Evolutionary conservation across 2,113 vertebrate genomes (phyloP).

Genomic region (Apteryx mantelli): DNA sequence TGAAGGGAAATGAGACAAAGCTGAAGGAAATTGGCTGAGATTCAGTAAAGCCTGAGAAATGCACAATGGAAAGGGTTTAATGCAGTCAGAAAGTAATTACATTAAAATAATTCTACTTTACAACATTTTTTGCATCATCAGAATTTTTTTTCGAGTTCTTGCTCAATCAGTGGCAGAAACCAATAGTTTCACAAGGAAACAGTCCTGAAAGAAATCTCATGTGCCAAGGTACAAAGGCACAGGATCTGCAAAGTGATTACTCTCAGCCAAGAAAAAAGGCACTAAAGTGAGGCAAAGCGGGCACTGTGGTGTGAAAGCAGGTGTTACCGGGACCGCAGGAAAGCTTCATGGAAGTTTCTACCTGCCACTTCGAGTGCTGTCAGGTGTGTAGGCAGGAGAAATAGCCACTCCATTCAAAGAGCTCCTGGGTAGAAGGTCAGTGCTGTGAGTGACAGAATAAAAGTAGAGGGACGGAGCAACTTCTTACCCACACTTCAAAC

Average conservation of each 20-base stretch:
- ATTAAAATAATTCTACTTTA: background rate
- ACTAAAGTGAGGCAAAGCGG: background rate
- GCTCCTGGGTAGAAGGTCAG: slow-evolving; percentile 1
- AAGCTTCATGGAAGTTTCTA: background rate
- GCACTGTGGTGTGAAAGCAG: rapidly evolving
- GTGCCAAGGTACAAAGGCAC: background rate
- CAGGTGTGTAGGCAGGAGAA: slow-evolving; percentile 3
- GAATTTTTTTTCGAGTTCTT: background rate
- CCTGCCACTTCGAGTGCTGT: background rate
- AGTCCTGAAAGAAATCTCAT: background rate
- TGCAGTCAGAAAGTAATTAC: slow-evolving; percentile 38
- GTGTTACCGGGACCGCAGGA: background rate
- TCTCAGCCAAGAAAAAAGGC: background rate
- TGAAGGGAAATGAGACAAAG: slow-evolving; percentile 58
- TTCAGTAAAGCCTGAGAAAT: slow-evolving; percentile 55
- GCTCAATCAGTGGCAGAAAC: background rate
- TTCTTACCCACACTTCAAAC: slow-evolving; percentile 60
- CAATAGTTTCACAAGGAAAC: background rate
- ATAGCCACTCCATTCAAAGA: background rate
- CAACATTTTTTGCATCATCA: slow-evolving; percentile 10
- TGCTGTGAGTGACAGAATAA: background rate
- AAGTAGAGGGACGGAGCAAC: slow-evolving; percentile 41
- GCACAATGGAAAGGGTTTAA: slow-evolving; percentile 25
- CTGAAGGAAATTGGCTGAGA: slow-evolving; percentile 47
- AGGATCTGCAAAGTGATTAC: background rate